Evolutionary conservation across 1,140 invertebrate genomes (phyloP), one percentile per base, ranked within the genome.

Genomic region (Bombus cullumanus): DNA sequence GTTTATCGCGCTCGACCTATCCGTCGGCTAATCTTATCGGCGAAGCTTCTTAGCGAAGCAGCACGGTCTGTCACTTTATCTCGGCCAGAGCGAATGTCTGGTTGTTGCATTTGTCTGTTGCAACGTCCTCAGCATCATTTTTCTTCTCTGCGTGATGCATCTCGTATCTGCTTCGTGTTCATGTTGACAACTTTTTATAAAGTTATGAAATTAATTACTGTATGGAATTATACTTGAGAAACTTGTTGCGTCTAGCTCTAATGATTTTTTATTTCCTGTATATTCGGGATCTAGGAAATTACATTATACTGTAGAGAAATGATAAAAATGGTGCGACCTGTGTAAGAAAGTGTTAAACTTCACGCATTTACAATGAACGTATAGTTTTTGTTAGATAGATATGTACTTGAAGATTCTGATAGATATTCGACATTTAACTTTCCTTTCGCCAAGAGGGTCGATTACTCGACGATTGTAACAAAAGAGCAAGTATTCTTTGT

Each of bases 11-110:
- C 28, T 62, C 59, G 59, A 62, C 59, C 59, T 62, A 62, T 62
- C 10, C 59, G 59, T n/a, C 28, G 59, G 12, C 59, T 62, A 62
- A 62, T 62, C 83, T 91, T 90, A 90, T 91, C 89, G 73, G 71
- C 57, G 59, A 62, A 62, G 59, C 83, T 86, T 39, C 77, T 88
- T 80, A 68, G 80, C 62, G 57, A 62, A 83, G 68, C 73, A 57
- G 75, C 69, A 81, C 71, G 59, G 37, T 83, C 66, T 64, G 69
- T 86, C 62, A 64, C 47, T 85, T 66, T 88, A 86, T 86, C 62
- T 79, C 25, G 59, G 41, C 25, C 10, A 68, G 37, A 66, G 13
- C 25, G 34, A 53, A 53, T 22, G 89, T 83, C 83, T 84, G 80
- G 59, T 83, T 78, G 68, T 78, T 83, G 84, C 66, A 74, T 83